Evolutionary conservation across 1,140 invertebrate genomes (phyloP).

Genomic region (Camponotus vicinus): DNA sequence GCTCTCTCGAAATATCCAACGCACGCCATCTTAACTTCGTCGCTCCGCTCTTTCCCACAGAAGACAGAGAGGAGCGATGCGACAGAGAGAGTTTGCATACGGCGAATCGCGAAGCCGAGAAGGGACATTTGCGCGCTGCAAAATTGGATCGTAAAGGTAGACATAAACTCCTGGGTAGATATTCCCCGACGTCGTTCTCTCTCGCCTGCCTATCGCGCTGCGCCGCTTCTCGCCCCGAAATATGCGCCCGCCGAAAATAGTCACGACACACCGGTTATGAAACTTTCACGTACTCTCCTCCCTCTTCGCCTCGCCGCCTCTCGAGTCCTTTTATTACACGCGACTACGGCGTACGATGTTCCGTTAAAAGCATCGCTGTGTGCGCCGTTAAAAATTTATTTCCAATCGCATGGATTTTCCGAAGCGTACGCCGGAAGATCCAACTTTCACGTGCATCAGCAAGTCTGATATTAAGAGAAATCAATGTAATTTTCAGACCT

Average conservation of each 20-base stretch:
- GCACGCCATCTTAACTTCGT: neutral
- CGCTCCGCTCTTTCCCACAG: neutral
- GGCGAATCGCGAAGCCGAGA: conserved; percentile 57
- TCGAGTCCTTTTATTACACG: conserved; percentile 41
- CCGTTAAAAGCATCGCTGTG: conserved; percentile 31
- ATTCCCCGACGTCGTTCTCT: conserved; percentile 38
- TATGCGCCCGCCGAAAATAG: conserved; percentile 57
- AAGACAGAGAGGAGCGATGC: conserved; percentile 20
- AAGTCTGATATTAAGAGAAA: conserved; percentile 28
- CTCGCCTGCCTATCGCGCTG: neutral
- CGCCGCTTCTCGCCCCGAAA: conserved; percentile 22
- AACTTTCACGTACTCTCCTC: conserved; percentile 49
- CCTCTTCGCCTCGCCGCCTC: conserved; percentile 20
- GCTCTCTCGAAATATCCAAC: neutral
- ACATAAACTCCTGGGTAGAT: conserved; percentile 61
- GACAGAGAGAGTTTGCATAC: conserved; percentile 69
- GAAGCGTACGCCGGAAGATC: conserved; percentile 8
- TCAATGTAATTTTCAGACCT: conserved; percentile 1
- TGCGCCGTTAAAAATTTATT: conserved; percentile 46
- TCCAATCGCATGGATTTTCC: conserved; percentile 52
- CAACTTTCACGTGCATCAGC: neutral
- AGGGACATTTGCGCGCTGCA: conserved; percentile 61
- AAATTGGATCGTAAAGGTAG: conserved; percentile 72
- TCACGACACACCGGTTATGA: conserved; percentile 61
- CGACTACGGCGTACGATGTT: conserved; percentile 1